Evolutionary conservation across 2,797 vertebrate species (phyloP), one percentile per base, ranked within the genome.

Genomic region (Hippocampus kuda): DNA sequence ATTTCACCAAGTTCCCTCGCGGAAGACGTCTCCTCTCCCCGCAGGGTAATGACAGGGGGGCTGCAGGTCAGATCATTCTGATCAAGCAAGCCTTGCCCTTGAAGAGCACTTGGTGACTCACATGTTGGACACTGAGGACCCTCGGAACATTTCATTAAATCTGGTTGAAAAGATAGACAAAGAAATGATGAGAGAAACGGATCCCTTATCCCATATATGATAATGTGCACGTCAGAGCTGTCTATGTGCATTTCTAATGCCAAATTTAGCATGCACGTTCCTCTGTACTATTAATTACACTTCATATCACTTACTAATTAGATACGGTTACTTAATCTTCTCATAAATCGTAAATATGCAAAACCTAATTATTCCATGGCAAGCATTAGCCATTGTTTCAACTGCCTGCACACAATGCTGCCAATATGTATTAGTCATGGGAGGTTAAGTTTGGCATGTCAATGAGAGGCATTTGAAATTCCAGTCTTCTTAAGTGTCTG

Each of bases 51-150:
- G 5, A 88, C 34, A 0, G 96, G 95, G 53, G 88, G 87, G 1
- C 44, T 73, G 67, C 97, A 99, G 0, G 77, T 72, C 27, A 94
- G 67, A 27, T 91, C 87, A 65, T 80, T 82, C 68, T 92, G 81
- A 65, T 89, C 86, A 26, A 91, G 89, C 60, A 98, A 73, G 64
- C 92, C 92, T 57, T 86, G 89, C 1, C 83, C 88, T 59, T 81
- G 86, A 20, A 94, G 80, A 2, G 87, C 83, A 70, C 69, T 78
- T 0, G 96, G 95, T 0, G 86, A 88, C 5, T 72, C 72, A 48
- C 97, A 99, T 18, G 79, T 65, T 12, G 96, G 85, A 70, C 96
- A 98, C n/a, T 94, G 83, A 77, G 92, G 92, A 22, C 92, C 91
- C 0, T 89, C 83, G 51, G 91, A 86, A 56, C 96, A 98, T 83